These are phyloP conservation scores for Drosophila mauritiana DNA, from an alignment of 1,140 invertebrate species.

Conservation along the genomic window DNA sequence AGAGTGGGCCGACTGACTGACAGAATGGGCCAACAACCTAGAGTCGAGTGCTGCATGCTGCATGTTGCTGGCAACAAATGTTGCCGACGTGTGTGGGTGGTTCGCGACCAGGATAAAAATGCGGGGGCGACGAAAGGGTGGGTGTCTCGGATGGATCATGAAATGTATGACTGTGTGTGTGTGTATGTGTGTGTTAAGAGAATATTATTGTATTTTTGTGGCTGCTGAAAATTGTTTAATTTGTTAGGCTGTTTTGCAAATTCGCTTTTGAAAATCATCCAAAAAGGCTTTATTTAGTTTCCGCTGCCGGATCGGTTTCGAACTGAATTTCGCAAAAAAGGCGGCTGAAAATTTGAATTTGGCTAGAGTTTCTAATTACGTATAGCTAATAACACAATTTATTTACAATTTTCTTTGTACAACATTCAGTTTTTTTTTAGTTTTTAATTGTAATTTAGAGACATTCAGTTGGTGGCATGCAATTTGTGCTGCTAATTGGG, in stretches of 20 bases:
- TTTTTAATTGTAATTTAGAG: slow-evolving; percentile 39
- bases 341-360: slow-evolving; percentile 57
- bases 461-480: slow-evolving; percentile 57
- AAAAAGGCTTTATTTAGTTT: slow-evolving; percentile 23
- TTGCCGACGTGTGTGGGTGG: slow-evolving; percentile 50
- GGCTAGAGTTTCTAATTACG: slow-evolving; percentile 53
- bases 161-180: slow-evolving; percentile 37
- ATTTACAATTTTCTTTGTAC: slow-evolving; percentile 57
- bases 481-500: slow-evolving; percentile 65
- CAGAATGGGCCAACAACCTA: slow-evolving; percentile 26
- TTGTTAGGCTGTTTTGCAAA: slow-evolving; percentile 75
- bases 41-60: neutral
- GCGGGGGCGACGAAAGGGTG: slow-evolving; percentile 41
- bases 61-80: slow-evolving; percentile 62
- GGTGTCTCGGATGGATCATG: slow-evolving; percentile 60
- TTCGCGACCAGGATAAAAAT: slow-evolving; percentile 46
- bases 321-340: slow-evolving; percentile 46
- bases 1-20: slow-evolving; percentile 46
- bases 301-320: slow-evolving; percentile 21
- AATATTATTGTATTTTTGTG: slow-evolving; percentile 13
- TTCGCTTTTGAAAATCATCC: slow-evolving; percentile 41
- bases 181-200: slow-evolving; percentile 29
- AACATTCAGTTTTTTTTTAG: slow-evolving; percentile 64
- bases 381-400: slow-evolving; percentile 56
- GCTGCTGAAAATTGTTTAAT: slow-evolving; percentile 59